Evolutionary conservation across 2,888 invertebrate genomes (phyloP).

Genomic region (Aphidoletes aphidimyza): DNA sequence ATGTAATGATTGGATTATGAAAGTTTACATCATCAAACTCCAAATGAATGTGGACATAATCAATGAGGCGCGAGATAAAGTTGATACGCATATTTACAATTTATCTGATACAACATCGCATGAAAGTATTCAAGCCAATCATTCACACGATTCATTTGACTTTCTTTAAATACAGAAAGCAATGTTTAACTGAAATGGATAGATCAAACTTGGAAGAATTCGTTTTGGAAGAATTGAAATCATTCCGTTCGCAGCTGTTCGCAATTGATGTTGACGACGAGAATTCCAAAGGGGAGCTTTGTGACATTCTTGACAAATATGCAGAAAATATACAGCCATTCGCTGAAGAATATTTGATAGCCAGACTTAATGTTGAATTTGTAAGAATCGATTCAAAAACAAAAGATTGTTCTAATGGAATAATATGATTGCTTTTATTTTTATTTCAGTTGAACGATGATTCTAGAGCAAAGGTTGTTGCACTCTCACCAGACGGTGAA

Average conservation of each 20-base stretch:
- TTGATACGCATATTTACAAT: no score
- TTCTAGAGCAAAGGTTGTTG: not conserved
- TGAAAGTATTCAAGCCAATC: no score
- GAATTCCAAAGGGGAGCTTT: not conserved
- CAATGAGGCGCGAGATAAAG: no score
- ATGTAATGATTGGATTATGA: no score
- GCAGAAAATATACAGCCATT: not conserved
- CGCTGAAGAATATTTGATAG: slow-evolving; percentile 34
- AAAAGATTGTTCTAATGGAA: not conserved
- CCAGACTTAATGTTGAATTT: not conserved
- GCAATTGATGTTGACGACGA: not conserved
- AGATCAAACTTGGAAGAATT: no score
- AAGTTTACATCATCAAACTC: no score
- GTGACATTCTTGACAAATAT: slow-evolving; percentile 30
- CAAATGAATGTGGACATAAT: no score
- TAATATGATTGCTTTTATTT: not conserved
- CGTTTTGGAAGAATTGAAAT: not conserved
- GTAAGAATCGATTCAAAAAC: not conserved
- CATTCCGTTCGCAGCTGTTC: slow-evolving; percentile 11
- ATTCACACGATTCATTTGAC: not conserved
- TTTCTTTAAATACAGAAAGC: no score
- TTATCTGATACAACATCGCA: no score
- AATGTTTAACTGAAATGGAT: no score
- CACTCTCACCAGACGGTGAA: not conserved
- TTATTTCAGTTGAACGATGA: slow-evolving; percentile 36